Evolutionary conservation across 2,888 invertebrate genomes (phyloP), one percentile per base, ranked within the genome.

Genomic region (Neria commutata): DNA sequence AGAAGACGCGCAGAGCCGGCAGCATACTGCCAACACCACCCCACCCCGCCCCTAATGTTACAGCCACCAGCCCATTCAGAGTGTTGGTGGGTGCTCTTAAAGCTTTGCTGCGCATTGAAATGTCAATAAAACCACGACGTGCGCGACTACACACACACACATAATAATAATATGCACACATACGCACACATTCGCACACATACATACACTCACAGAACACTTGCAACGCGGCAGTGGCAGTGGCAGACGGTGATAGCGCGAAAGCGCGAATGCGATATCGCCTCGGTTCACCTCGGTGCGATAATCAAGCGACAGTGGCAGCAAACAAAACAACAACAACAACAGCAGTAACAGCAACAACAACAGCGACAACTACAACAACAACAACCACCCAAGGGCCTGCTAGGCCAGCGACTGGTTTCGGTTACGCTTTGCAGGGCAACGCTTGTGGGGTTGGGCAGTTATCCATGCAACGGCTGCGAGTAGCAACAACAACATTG

Each of bases 311-410:
- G 37, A 6, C 6, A 37, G n/a, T n/a, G n/a, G n/a, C n/a, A 37
- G n/a, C 37, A 37, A 29, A 29, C 6, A 10, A 29, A 49, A 56
- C 34, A 48, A 6, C 47, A 21, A 34, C 37, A 50, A 49, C 37
- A 63, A 70, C 69, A 55, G 63, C 67, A 67, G 57, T 55, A 11
- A 4, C n/a, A n/a, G 4, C 42, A 49, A 56, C 34, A 48, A 6
- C 47, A 21, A 34, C 37, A 50, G 40, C 37, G 62, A 70, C 69
- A 55, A 67, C 67, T 63, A 59, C 56, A 11, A 4, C n/a, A 4
- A 11, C 29, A 29, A 29, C 29, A 29, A 29, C n/a, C 6, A 29
- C 29, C 6, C 11, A 29, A 29, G 29, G 29, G 37, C n/a, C 6
- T 6, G 37, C 11, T n/a, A 14, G 37, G n/a, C 11, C 37, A n/a